Base-by-base conservation (phyloP, 2,888 invertebrate species). In the Caenorhabditis zanzibari region DNA sequence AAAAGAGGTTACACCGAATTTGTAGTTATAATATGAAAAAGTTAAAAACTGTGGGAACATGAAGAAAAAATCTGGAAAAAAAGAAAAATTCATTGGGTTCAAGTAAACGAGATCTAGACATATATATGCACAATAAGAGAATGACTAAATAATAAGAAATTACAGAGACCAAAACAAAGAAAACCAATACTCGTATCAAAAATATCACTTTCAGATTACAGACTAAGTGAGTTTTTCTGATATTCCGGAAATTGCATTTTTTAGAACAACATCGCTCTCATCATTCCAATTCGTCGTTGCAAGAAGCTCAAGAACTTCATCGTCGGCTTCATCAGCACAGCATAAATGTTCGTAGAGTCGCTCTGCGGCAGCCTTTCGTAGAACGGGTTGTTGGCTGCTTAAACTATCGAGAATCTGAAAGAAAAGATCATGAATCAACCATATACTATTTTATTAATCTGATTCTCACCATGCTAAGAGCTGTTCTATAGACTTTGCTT, bases 321-420 rank as follows among this genome's bases (percentile, higher is more conserved):
- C 85, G 41, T 84, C 85, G 1, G 61, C 56, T 22, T 81, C 77
- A 32, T 77, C 82, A 7, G 76, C 76, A 61, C 83, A 84, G 54
- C 88, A 88, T 12, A 92, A 72, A 32, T 89, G 88, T 49, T 92
- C 91, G 58, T 90, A 89, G 6, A 92, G 76, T 41, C 86, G 79
- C 26, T 91, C 90, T 24, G 91, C 91, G 0, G 90, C 88, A 24
- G 76, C 61, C 49, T 89, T 83, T 14, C 91, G 74, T 14, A 91
- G 64, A 9, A 85, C 83, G 9, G 89, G 87, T 24, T 86, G 79
- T 19, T 79, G 77, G 24, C 88, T 87, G 14, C 66, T 66, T 10
- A 91, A 81, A n/a, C 82, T 61, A 0, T 82, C 82, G 12, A 90
- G 73, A 19, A 90, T 76, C 90, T 90, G 74, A 74, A 54, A n/a